Evolutionary conservation across 2,888 invertebrate species (phyloP).

Genomic region (Biston betularia): DNA sequence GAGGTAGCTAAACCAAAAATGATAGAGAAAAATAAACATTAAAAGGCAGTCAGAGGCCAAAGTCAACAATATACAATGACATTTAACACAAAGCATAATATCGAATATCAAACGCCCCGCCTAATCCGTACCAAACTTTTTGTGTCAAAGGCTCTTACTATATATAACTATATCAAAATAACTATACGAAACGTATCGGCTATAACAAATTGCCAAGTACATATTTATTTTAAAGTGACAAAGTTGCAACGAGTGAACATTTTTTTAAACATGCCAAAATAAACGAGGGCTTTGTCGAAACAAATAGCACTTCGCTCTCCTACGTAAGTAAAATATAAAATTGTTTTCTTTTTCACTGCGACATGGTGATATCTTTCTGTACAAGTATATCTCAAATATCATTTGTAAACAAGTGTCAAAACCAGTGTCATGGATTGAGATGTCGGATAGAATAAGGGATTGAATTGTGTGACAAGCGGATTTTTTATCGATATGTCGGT

Average conservation of each 20-base stretch:
- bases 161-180: constrained; percentile 21
- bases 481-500: constrained; percentile 27
- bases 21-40: not conserved
- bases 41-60: not conserved
- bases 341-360: constrained; percentile 8
- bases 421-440: constrained; percentile 38
- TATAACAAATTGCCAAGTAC: not conserved
- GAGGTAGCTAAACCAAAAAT: not conserved
- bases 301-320: not conserved
- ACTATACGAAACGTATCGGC: not conserved
- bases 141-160: constrained; percentile 15
- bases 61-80: constrained; percentile 9
- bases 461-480: constrained; percentile 32
- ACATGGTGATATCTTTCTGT: constrained; percentile 12
- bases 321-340: not conserved
- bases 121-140: constrained; percentile 31
- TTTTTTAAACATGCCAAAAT: not conserved
- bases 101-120: constrained; percentile 40
- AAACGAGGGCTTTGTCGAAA: not conserved
- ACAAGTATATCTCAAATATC: constrained; percentile 35
- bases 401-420: constrained; percentile 45
- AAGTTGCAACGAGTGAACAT: not conserved
- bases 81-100: constrained; percentile 29
- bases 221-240: constrained; percentile 1
- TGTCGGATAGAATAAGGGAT: constrained; percentile 34